Evolutionary conservation across 2,888 invertebrate species (phyloP).

Genomic region (Agrotis puta): DNA sequence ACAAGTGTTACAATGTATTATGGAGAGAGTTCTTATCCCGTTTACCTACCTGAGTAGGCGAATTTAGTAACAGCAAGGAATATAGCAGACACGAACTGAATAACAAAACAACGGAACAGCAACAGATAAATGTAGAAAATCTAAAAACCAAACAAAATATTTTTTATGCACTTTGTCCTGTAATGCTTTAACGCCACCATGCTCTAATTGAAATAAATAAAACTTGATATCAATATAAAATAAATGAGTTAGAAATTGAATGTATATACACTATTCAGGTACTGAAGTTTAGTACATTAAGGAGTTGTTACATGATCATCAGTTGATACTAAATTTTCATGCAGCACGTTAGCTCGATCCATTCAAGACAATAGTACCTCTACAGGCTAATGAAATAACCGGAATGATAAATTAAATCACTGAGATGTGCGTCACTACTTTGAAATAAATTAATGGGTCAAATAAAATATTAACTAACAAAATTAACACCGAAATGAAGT

Average conservation of each 20-base stretch:
- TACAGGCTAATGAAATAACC: slow-evolving; percentile 85
- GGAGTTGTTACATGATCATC: slow-evolving; percentile 68
- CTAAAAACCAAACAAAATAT: slow-evolving; percentile 61
- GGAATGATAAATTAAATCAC: slow-evolving; percentile 77
- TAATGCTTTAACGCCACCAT: slow-evolving; percentile 77
- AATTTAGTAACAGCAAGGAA: slow-evolving; percentile 69
- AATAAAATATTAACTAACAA: slow-evolving; percentile 74
- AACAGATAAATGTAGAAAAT: slow-evolving; percentile 66
- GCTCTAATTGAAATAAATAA: slow-evolving; percentile 68
- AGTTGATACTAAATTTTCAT: slow-evolving; percentile 76
- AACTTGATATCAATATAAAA: slow-evolving; percentile 54
- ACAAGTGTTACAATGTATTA: slow-evolving; percentile 87
- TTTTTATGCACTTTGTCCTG: slow-evolving; percentile 51
- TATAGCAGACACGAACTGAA: slow-evolving; percentile 70
- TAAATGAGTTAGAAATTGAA: slow-evolving; percentile 56
- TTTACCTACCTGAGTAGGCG: slow-evolving; percentile 75
- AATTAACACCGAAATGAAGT: slow-evolving; percentile 87
- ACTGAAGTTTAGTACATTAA: slow-evolving; percentile 65
- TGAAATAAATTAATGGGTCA: slow-evolving; percentile 74
- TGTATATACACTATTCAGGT: slow-evolving; percentile 66
- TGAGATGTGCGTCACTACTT: slow-evolving; percentile 80
- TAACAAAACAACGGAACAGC: slow-evolving; percentile 65
- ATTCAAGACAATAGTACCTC: slow-evolving; percentile 82
- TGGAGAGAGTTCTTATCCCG: slow-evolving; percentile 82
- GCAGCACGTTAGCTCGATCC: slow-evolving; percentile 83